Percentiles rank a stretch among this genome's conserved stretches.
Evolutionary conservation across 2,888 invertebrate species (phyloP).

Genomic region (Synergus gifuensis): DNA sequence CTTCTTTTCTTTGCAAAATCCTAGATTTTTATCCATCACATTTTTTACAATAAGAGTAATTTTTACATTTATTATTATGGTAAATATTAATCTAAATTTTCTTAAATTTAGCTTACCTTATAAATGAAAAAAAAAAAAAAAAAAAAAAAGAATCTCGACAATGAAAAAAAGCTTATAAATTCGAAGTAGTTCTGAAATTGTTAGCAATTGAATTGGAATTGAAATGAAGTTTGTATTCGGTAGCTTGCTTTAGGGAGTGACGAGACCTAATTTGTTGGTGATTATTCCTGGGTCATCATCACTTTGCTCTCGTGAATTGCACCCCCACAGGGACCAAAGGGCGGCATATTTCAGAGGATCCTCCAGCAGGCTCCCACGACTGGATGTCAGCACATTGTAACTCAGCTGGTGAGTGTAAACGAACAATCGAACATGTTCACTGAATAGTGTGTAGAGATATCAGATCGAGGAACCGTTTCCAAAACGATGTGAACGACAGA

Average conservation of each 20-base stretch:
- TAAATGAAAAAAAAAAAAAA: no score
- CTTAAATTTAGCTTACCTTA: no score
- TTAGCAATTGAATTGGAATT: no score
- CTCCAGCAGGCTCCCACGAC: slow-evolving; percentile 25
- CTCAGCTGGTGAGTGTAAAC: slow-evolving; percentile 40
- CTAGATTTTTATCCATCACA: no score
- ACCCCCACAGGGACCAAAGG: slow-evolving; percentile 33
- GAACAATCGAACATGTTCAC: neutral
- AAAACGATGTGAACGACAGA: slow-evolving; percentile 52
- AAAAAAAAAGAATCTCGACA: no score
- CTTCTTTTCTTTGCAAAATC: neutral
- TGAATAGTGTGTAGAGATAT: slow-evolving; percentile 20
- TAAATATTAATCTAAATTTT: no score
- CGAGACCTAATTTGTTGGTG: slow-evolving; percentile 26
- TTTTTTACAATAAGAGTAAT: no score
- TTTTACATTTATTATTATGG: no score
- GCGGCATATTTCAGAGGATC: slow-evolving; percentile 22
- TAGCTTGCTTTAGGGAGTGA: slow-evolving; percentile 34
- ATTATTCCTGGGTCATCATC: slow-evolving; percentile 15
- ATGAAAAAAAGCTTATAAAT: no score
- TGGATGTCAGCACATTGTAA: slow-evolving; percentile 39
- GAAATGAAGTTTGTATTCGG: neutral
- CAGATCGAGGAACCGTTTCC: slow-evolving; percentile 15
- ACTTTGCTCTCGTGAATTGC: slow-evolving; percentile 18
- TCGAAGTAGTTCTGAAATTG: no score